Base-by-base conservation (phyloP, 2,113 vertebrate genomes). In the Symphodus melops region DNA sequence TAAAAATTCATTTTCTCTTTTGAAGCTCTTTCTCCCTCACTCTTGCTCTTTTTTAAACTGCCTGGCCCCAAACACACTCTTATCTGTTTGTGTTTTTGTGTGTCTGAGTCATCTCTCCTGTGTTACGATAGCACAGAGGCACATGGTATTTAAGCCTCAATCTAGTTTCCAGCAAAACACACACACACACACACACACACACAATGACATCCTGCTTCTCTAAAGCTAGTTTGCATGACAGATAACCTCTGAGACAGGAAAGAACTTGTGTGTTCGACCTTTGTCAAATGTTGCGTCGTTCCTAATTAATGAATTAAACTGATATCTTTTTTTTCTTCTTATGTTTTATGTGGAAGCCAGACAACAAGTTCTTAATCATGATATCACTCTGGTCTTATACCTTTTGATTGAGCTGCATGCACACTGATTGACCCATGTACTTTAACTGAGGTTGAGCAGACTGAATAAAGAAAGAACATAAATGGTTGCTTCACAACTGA, bases 1-100 rank as follows among this genome's bases (percentile, higher is more conserved):
- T n/a, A n/a, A n/a, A n/a, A 68, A 81, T 77, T 86, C 76, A 79
- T 84, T 86, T 81, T 64, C 75, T 75, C 64, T 85, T 86, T 48
- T 72, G 70, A 54, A 66, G 61, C 57, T 42, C 37, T 64, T 65
- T 49, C 55, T 70, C 23, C 49, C 44, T 55, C 52, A 54, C 28
- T 76, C 53, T 60, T 17, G 4, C 53, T 60, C 46, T 14, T 65
- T 69, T 64, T 81, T 86, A 59, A 77, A 78, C 17, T 46, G 64
- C 54, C 68, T 23, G 58, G 52, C 64, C 39, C 16, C 52, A 56
- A 53, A 53, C 57, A 68, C 44, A 71, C 37, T 62, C 51, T 25
- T 46, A 41, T 81, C 42, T 59, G 1, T 63, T 25, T 76, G 25
- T 70, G 48, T 52, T 57, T 49, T 71, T 72, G 49, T 71, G 51